Percentiles rank a stretch among this genome's conserved stretches.
These are phyloP conservation scores for Panzeria rudis DNA, from an alignment of 2,888 invertebrate genomes.

Conservation along the genomic window DNA sequence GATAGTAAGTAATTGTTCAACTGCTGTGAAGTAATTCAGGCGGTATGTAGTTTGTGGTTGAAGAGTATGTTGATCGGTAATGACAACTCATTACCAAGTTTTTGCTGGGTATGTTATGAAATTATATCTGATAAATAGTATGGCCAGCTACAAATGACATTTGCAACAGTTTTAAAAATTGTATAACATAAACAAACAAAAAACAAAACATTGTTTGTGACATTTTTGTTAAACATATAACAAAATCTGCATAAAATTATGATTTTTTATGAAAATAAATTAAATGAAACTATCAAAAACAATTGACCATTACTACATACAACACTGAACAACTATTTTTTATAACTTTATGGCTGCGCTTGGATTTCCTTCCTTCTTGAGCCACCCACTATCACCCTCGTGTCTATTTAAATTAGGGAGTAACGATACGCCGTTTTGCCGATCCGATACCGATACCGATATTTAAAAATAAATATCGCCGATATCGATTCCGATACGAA, in stretches of 20 bases:
- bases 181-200: background rate
- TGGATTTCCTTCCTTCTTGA: constrained; percentile 11
- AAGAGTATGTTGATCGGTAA: too few species aligned
- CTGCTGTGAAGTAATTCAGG: too few species aligned
- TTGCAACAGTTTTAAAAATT: constrained; percentile 25
- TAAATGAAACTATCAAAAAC: constrained; percentile 28
- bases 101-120: too few species aligned
- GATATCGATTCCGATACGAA: too few species aligned
- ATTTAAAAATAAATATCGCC: too few species aligned
- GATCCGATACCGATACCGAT: too few species aligned
- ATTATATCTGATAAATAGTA: constrained; percentile 7
- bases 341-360: constrained; percentile 12
- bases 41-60: too few species aligned
- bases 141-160: constrained; percentile 21
- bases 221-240: constrained; percentile 23
- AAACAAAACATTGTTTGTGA: background rate
- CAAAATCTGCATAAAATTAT: constrained; percentile 25
- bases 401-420: too few species aligned
- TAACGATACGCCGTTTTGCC: too few species aligned
- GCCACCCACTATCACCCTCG: background rate
- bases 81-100: too few species aligned
- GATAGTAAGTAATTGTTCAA: too few species aligned
- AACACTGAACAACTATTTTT: background rate
- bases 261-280: constrained; percentile 2
- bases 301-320: constrained; percentile 15